These are phyloP conservation scores for Labia minor DNA, from an alignment of 2,888 invertebrate species.

Conservation along the genomic window DNA sequence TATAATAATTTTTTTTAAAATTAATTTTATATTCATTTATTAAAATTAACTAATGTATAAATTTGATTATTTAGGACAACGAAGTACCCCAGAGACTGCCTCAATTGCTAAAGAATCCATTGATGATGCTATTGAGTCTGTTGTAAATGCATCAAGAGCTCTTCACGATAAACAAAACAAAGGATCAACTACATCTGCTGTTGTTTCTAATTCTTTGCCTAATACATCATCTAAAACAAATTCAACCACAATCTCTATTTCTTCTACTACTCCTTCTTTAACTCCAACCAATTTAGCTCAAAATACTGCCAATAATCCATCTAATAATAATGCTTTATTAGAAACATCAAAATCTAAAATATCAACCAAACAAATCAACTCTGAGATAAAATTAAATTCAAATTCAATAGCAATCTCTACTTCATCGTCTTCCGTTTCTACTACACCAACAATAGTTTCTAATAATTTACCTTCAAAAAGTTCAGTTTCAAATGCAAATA, in stretches of 20 bases:
- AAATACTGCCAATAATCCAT: too few species aligned
- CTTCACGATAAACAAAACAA: background rate
- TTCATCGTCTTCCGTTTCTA: background rate
- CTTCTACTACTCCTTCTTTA: too few species aligned
- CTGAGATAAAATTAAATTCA: too few species aligned
- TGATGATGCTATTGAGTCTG: slow-evolving; percentile 45
- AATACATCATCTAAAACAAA: background rate
- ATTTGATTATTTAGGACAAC: background rate
- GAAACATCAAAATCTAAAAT: background rate
- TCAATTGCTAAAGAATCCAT: slow-evolving; percentile 32
- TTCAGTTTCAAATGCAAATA: background rate
- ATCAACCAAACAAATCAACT: too few species aligned
- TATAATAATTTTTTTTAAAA: too few species aligned
- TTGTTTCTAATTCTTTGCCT: background rate
- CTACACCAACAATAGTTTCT: background rate
- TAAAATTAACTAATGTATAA: background rate
- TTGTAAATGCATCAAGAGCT: slow-evolving; percentile 39
- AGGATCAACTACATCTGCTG: background rate
- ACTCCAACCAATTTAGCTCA: too few species aligned
- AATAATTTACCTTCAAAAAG: background rate
- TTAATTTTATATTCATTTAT: background rate
- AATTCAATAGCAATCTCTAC: background rate
- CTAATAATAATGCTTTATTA: too few species aligned
- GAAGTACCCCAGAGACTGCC: background rate
- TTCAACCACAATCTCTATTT: background rate